Evolutionary conservation across 2,113 vertebrate species (phyloP).

Genomic region (Sisor rabdophorus): DNA sequence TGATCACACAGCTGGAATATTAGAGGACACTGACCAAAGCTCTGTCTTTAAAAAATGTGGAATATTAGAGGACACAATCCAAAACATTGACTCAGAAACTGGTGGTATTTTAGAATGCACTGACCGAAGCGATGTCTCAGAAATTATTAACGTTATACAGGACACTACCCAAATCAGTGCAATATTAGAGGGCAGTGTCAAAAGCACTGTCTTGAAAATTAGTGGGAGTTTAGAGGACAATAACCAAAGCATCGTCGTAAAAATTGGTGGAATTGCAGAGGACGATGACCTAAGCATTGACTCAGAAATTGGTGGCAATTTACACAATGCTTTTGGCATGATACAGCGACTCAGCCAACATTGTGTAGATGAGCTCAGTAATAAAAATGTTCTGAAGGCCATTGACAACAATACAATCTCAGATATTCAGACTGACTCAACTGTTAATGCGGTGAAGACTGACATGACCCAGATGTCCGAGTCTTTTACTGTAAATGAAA

Average conservation of each 20-base stretch:
- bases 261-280: not conserved
- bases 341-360: not conserved
- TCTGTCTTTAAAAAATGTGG: not conserved
- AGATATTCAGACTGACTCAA: slow-evolving; percentile 11
- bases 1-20: not conserved
- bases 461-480: slow-evolving; percentile 7
- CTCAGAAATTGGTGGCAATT: not conserved
- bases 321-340: not conserved
- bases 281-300: not conserved
- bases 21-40: not conserved
- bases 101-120: not conserved
- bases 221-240: not conserved
- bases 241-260: not conserved
- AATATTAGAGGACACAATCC: not conserved
- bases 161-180: not conserved
- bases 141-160: not conserved
- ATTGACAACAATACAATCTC: slow-evolving; percentile 8
- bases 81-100: not conserved
- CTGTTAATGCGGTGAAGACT: slow-evolving; percentile 6
- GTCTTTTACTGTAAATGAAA: not conserved
- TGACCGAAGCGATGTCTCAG: not conserved
- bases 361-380: not conserved
- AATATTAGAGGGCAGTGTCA: not conserved
- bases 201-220: not conserved
- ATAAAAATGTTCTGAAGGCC: not conserved